Base-by-base conservation (phyloP, 2,797 vertebrate species). In the Sphaeramia orbicularis region DNA sequence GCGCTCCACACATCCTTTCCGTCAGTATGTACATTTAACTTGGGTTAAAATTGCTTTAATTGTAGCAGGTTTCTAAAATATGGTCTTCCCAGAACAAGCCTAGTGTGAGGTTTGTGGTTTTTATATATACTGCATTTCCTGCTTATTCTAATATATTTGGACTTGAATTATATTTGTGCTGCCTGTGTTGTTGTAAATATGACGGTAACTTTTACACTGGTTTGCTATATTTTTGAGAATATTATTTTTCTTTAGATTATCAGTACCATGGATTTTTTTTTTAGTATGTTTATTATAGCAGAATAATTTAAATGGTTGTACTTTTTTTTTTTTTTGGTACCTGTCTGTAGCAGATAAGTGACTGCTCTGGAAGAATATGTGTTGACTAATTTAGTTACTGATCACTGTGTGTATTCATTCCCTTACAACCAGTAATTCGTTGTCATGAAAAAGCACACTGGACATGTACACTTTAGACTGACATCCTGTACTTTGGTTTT, bases 401-500 rank as follows among this genome's bases (percentile, higher is more conserved):
- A 80, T 86, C 61, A 81, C 75, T 85, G 76, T 86, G 84, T 87
- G 76, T 85, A 61, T 82, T 84, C 87, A 87, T 91, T 92, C 86
- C 85, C 81, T 76, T 83, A 70, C 67, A 88, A 59, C 74, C 77
- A 78, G 78, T 83, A 78, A 85, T 83, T 85, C 71, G 66, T 70
- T 66, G 50, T 81, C 73, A 63, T 64, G 43, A 80, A 76, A n/a
- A 91, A 86, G 83, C 88, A 93, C 91, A 93, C 90, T 92, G 88
- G 91, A 90, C 79, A 86, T 84, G 71, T 71, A 83, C 71, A 80
- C 79, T 85, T 88, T 82, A 83, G 88, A 71, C 76, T 81, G 85
- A 90, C 73, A 80, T 91, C 74, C 90, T 91, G 91, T 91, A 92
- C 91, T 92, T 91, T 90, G 83, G 86, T 80, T 90, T 85, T 75